Percentiles rank a stretch among this genome's conserved stretches.
Conservation (phyloP, 2,113 vertebrate species). For the Syngnathoides biaculeatus region DNA sequence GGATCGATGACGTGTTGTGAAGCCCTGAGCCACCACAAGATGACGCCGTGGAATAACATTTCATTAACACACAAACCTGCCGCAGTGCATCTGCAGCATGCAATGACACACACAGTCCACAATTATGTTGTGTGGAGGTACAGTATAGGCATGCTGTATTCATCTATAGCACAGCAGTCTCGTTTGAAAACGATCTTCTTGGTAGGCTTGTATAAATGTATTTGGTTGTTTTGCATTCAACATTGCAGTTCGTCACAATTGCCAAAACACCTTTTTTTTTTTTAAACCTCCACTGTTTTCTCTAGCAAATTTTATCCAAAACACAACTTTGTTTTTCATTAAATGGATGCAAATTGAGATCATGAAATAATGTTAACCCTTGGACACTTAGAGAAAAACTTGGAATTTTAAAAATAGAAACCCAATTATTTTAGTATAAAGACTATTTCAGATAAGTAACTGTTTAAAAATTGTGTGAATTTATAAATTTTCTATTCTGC, state of each 20-base stretch:
- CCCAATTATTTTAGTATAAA: no score
- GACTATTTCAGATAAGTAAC: no score
- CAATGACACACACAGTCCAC: not conserved
- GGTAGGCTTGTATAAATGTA: not conserved
- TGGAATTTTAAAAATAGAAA: no score
- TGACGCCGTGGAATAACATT: slow-evolving; percentile 47
- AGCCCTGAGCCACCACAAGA: slow-evolving; percentile 38
- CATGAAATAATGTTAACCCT: no score
- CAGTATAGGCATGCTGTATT: slow-evolving; percentile 10
- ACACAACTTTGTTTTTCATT: no score
- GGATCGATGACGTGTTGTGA: not conserved
- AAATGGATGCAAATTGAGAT: no score
- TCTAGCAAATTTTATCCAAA: not conserved
- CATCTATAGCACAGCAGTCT: slow-evolving; percentile 8
- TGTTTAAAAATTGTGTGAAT: no score
- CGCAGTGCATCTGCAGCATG: slow-evolving; percentile 22
- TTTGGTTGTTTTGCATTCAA: not conserved
- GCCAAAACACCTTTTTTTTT: no score
- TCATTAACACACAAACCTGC: slow-evolving; percentile 1
- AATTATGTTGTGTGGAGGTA: slow-evolving; percentile 20
- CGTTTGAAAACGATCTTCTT: slow-evolving; percentile 16
- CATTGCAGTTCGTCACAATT: not conserved
- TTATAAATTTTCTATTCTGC: no score
- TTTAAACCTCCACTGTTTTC: no score
- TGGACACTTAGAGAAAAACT: no score